phyloP scores from a whole-genome alignment of 1,140 invertebrate species.

The Camponotus pennsylvanicus region DNA sequence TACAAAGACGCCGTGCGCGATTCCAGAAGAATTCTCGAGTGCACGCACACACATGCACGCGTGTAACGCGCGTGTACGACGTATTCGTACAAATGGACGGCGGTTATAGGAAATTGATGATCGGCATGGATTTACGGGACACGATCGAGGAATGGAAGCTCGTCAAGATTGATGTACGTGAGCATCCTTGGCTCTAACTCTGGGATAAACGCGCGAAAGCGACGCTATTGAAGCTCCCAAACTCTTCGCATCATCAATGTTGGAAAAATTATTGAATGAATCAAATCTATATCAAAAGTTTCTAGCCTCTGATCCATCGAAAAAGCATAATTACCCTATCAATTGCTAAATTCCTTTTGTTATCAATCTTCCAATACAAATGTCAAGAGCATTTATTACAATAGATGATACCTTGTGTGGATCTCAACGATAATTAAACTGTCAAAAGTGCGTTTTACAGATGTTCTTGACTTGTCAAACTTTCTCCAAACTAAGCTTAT shows the following conservation, averaged over 20 bases:
- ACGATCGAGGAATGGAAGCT: conserved; percentile 24
- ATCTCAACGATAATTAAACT: conserved; percentile 2
- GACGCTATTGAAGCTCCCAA: conserved; percentile 14
- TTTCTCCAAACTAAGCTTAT: background rate
- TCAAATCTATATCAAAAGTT: background rate
- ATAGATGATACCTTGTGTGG: background rate
- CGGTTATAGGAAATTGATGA: conserved; percentile 64
- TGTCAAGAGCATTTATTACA: background rate
- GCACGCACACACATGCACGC: background rate
- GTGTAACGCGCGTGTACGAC: no score
- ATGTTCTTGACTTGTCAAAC: background rate
- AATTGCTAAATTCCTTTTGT: background rate
- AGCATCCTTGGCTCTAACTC: conserved; percentile 2
- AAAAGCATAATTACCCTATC: background rate
- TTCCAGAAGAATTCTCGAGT: conserved; percentile 13
- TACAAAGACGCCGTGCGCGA: conserved; percentile 6
- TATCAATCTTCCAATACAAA: background rate
- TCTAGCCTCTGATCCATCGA: background rate
- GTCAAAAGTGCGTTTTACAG: background rate
- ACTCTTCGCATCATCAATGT: background rate
- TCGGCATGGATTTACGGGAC: conserved; percentile 42
- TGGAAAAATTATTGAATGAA: background rate
- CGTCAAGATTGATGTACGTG: conserved; percentile 30
- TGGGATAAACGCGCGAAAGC: background rate
- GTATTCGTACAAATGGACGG: conserved; percentile 38